Evolutionary conservation across 2,888 invertebrate species (phyloP), one percentile per base, ranked within the genome.

Genomic region (Mesochorus sp.): DNA sequence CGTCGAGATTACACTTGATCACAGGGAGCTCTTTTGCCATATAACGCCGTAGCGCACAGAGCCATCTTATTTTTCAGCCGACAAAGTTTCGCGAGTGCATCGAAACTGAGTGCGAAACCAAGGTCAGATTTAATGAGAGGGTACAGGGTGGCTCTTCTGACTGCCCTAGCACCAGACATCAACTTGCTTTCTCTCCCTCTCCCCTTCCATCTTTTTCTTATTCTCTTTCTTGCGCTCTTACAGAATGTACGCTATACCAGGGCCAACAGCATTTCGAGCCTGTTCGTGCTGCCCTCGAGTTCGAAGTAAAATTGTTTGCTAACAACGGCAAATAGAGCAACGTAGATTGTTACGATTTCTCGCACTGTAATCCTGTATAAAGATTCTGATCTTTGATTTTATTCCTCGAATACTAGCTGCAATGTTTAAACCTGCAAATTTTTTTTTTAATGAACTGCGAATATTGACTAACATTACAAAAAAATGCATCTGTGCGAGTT

Each of bases 1-100:
- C 86, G 86, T 84, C 79, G 83, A 84, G 87, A 87, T 87, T 87
- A 86, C 86, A 85, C 84, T 86, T 87, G 87, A 87, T 87, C 87
- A 87, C 87, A 87, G 87, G 87, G 87, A 87, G 79, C 59, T 61
- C 53, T 49, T 49, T 31, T 34, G 67, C 42, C 42, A 24, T 67
- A 53, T 21, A 67, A 67, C 64, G n/a, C 51, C 14, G 31, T 79
- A 64, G 64, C 53, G 53, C 77, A 42, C 62, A 51, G 61, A 59
- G 68, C 53, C 76, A 70, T 76, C 70, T 81, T 74, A 34, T 53
- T 66, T 17, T 51, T 61, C 55, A 55, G 68, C 78, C 80, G 78
- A 80, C 77, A 80, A 81, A 80, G 79, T 66, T 68, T 68, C 61
- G 49, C 44, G 72, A 44, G 72, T 64, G 73, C 76, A 76, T 34